Evolutionary conservation across 2,113 vertebrate genomes (phyloP).

Genomic region (Cathartes aura): DNA sequence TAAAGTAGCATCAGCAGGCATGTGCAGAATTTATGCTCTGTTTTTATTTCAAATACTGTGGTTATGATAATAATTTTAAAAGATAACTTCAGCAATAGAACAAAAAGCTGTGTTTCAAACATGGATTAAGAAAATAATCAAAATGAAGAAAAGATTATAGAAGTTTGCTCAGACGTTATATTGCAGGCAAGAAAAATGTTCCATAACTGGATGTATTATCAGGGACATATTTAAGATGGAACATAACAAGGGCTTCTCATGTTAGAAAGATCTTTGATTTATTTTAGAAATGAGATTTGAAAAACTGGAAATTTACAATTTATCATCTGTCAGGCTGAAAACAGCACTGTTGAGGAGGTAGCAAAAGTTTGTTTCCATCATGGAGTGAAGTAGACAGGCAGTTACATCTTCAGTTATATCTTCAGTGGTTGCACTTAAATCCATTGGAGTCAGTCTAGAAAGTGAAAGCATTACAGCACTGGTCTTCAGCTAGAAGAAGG

Average conservation of each 20-base stretch:
- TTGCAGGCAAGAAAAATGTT: background rate
- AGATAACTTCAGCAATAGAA: background rate
- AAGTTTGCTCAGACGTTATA: background rate
- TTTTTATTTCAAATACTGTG: background rate
- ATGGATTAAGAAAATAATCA: background rate
- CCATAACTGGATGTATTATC: background rate
- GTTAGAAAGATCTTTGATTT: background rate
- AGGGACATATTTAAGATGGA: background rate
- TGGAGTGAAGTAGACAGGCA: background rate
- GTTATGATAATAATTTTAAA: background rate
- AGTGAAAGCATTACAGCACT: background rate
- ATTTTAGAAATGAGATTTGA: background rate
- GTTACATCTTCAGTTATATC: background rate
- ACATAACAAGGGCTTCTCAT: background rate
- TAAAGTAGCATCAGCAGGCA: background rate
- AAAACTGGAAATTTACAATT: background rate
- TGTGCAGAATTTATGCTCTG: background rate
- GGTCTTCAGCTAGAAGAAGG: background rate
- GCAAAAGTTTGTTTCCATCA: background rate
- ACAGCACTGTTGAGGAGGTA: background rate
- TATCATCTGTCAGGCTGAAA: background rate
- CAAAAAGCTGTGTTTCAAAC: background rate
- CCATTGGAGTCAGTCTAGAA: background rate
- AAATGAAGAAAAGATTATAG: background rate
- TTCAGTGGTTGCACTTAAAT: background rate